Evolutionary conservation across 1,140 invertebrate species (phyloP).

Genomic region (Zaprionus lachaisei): DNA sequence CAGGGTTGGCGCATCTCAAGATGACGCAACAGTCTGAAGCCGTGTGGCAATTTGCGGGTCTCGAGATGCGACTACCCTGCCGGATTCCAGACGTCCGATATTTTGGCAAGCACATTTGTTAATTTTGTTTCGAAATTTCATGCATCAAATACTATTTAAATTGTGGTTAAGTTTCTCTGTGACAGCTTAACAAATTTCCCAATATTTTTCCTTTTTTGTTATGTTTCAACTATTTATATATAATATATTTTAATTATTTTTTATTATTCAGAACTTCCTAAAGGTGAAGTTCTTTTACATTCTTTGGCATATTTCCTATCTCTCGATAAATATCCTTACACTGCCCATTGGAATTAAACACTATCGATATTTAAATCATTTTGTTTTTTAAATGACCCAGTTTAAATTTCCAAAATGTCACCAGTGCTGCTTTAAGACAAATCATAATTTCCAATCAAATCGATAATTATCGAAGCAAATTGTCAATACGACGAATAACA

Average conservation of each 20-base stretch:
- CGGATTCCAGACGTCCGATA: background rate
- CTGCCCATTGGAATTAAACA: too few relatives aligned
- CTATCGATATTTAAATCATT: background rate
- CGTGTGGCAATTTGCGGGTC: background rate
- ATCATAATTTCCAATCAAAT: background rate
- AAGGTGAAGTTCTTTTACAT: too few relatives aligned
- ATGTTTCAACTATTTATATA: background rate
- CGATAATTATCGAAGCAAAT: slow-evolving; percentile 20
- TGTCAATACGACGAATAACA: slow-evolving; percentile 18
- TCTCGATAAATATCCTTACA: too few relatives aligned
- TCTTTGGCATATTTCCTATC: too few relatives aligned
- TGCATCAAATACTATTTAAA: background rate
- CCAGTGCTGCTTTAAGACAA: background rate
- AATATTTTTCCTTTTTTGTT: background rate
- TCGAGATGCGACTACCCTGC: background rate
- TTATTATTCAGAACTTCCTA: too few relatives aligned
- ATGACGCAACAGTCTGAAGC: background rate
- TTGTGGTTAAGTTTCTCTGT: background rate
- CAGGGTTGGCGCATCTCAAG: background rate
- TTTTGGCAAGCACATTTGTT: background rate
- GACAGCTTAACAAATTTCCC: background rate
- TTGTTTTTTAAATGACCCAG: background rate
- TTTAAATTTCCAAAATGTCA: background rate
- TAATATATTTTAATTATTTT: too few relatives aligned
- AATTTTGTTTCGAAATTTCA: too few relatives aligned